These are phyloP conservation scores for Acrocera orbiculus DNA, from an alignment of 2,888 invertebrate species.

Conservation along the genomic window DNA sequence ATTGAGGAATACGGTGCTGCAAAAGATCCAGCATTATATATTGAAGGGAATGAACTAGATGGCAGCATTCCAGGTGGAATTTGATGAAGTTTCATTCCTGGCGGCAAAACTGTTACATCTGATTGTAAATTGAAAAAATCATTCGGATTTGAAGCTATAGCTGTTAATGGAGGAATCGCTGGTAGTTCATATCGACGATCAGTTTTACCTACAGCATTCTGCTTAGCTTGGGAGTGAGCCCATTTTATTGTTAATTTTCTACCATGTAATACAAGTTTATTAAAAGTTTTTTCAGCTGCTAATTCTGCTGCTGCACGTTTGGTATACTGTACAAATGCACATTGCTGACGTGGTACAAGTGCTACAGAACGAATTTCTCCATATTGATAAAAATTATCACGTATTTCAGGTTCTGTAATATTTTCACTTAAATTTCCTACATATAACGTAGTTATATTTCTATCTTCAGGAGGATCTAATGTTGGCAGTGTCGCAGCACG, in stretches of 20 bases:
- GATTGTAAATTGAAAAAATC: constrained; percentile 44
- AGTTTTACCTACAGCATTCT: constrained; percentile 35
- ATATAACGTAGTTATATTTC: constrained; percentile 88
- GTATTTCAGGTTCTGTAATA: constrained; percentile 75
- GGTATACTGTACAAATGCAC: constrained; percentile 95
- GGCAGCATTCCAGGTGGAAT: constrained; percentile 28
- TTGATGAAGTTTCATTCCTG: constrained; percentile 31
- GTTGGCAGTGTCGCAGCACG: constrained; percentile 86
- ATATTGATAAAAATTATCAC: constrained; percentile 96
- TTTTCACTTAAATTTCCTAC: constrained; percentile 88
- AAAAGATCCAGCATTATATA: constrained; percentile 20
- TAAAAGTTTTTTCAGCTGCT: constrained; percentile 91
- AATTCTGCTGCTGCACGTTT: constrained; percentile 76
- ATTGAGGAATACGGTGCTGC: constrained; percentile 29
- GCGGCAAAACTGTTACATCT: constrained; percentile 28
- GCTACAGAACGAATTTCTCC: constrained; percentile 93
- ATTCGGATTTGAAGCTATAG: constrained; percentile 37
- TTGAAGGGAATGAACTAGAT: constrained; percentile 25
- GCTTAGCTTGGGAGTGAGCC: constrained; percentile 85
- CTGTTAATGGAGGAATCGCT: constrained; percentile 54
- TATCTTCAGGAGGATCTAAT: constrained; percentile 88
- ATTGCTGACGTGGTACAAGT: constrained; percentile 80
- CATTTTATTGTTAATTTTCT: constrained; percentile 92
- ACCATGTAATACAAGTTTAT: constrained; percentile 68
- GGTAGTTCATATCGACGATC: constrained; percentile 48